Percentiles rank a stretch among this genome's conserved stretches.
phyloP scores from a whole-genome alignment of 37 sponge, comb jelly and placozoan genomes.

The Ianthella basta region DNA sequence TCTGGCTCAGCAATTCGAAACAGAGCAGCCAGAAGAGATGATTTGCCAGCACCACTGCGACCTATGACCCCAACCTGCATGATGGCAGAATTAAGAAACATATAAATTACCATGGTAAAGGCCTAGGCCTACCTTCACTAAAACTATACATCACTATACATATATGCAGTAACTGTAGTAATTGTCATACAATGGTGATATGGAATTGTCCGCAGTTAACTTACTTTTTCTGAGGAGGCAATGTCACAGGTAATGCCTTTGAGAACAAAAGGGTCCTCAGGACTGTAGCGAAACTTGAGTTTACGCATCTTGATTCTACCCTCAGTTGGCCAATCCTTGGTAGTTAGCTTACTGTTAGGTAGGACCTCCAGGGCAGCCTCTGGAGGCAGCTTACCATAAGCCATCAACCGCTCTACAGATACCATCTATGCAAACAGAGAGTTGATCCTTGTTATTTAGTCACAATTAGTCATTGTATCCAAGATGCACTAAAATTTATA shows the following conservation, averaged over 20 bases:
- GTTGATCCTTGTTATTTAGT: too few species aligned
- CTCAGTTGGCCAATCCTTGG: constrained; percentile 61
- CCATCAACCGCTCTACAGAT: constrained; percentile 75
- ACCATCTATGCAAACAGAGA: constrained; percentile 53
- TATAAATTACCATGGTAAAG: too few species aligned
- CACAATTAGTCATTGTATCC: too few species aligned
- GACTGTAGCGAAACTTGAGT: constrained; percentile 51
- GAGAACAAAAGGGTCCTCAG: constrained; percentile 55
- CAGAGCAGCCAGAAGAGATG: constrained; percentile 77
- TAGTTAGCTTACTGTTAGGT: constrained; percentile 41
- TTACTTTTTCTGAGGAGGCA: constrained; percentile 68
- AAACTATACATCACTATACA: too few species aligned
- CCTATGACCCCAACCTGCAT: constrained; percentile 91
- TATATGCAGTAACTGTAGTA: too few species aligned
- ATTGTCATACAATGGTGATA: too few species aligned
- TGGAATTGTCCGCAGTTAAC: too few species aligned
- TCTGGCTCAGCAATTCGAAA: constrained; percentile 87
- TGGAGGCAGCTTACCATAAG: constrained; percentile 48
- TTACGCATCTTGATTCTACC: constrained; percentile 50
- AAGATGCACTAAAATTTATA: too few species aligned
- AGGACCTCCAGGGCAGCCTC: constrained; percentile 54
- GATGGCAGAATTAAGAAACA: background rate
- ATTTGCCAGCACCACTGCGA: constrained; percentile 95
- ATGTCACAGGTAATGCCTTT: constrained; percentile 60
- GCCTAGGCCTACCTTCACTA: too few species aligned